Base-by-base conservation (phyloP, 1,140 invertebrate genomes). In the Neoseiulus cucumeris region DNA sequence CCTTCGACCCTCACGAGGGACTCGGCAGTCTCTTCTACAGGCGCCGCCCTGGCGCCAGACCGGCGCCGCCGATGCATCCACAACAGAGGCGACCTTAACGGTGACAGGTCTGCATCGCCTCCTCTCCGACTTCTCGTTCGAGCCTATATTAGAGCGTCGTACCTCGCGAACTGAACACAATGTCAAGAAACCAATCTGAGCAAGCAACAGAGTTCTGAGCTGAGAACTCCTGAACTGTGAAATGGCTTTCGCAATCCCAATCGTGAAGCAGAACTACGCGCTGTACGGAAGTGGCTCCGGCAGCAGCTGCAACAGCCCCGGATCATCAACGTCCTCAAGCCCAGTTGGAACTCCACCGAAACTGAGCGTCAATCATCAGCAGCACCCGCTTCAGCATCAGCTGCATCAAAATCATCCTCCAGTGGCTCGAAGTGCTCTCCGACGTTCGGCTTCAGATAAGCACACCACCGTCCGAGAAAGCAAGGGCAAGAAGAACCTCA, bases 221-320 rank as follows among this genome's bases (percentile, higher is more conserved):
- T 39, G 33, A 39, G 9, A 39, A 39, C 33, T 9, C 9, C 9
- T 39, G 4, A 4, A 6, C 33, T 4, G 33, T 39, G 33, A 33
- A 59, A 59, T 59, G 51, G 51, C 51, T 2, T 59, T 59, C 9
- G 51, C 51, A 29, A 59, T 59, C 22, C 51, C 51, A 17, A 59
- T 59, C 22, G 51, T 59, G 33, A 59, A 59, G 33, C 51, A 59
- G 33, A 59, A 25, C 51, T 59, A 59, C 51, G n/a, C 51, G 12
- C 51, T 59, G 14, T 59, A 59, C 22, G 51, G 51, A 25, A 59
- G 33, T 17, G 22, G 22, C 22, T 59, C 51, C 33, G 51, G n/a
- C 14, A 59, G 51, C 51, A 59, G 51, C 51, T 59, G 12, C 33
- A 33, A 33, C 25, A 59, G 51, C 51, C 17, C 25, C 17, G 51